Base-by-base conservation (phyloP, 1,140 invertebrate species). In the Argopecten irradians region DNA sequence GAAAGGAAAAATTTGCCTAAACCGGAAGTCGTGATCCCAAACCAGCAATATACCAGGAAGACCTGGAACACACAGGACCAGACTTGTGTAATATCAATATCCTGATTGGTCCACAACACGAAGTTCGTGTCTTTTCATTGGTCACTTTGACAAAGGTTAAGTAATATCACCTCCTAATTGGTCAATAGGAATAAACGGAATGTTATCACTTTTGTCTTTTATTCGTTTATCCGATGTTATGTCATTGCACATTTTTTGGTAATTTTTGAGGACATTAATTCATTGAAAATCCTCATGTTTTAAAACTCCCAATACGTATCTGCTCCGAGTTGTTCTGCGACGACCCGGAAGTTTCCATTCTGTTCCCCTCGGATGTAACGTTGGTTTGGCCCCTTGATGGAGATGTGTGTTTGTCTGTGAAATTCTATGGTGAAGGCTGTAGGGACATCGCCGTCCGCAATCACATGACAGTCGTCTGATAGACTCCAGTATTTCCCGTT, bases 391-490 rank as follows among this genome's bases (percentile, higher is more conserved):
- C 97, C 96, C 96, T 98, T 98, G 96, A 99, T 98, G 95, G 97
- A 98, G 92, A 99, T 97, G 92, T 98, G 97, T 86, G 98, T 98
- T 11, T 98, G 98, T 95, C 98, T 98, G 87, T 98, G 97, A 87
- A 99, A 96, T 96, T 99, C 98, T 91, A 99, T 96, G 93, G 97
- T 98, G 96, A 99, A 99, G 71, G 97, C 97, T 95, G 98, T 97
- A n/a, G 98, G 97, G 82, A 96, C 95, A 89, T 98, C 98, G 14
- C 97, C 97, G 94, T 99, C 98, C 55, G 98, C 98, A 19, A 97
- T 97, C 32, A 99, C 97, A 9, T 91, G 89, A 83, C 97, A 97
- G 95, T 99, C 98, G 92, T 97, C 97, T 93, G 98, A 97, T 71
- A 98, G 97, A 32, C 87, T 89, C 93, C 93, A 95, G 95, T 98